Evolutionary conservation across 2,888 invertebrate species (phyloP), one percentile per base, ranked within the genome.

Genomic region (Podotricha telesiphe): DNA sequence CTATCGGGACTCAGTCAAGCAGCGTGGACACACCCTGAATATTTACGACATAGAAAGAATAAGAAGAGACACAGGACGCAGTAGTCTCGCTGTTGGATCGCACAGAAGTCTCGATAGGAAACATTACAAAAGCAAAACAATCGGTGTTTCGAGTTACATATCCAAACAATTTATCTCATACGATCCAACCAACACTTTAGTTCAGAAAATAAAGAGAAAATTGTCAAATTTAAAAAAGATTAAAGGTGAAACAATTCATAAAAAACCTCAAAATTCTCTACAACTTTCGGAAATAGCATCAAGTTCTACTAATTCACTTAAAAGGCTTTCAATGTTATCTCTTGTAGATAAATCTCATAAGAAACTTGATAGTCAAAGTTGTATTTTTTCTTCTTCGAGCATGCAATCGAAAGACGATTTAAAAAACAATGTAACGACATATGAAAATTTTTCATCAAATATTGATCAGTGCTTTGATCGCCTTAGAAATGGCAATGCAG

Each of bases 401-500:
- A 84, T 83, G 76, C 92, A 85, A 79, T 82, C 85, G 67, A 91
- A 91, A 82, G 87, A 87, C 68, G 89, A 90, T 69, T 77, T 84
- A 68, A 89, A 89, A 82, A 86, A 84, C 75, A 88, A 85, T 74
- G 77, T 80, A 63, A 74, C 74, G 19, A 85, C 91, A 48, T 93
- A 93, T 77, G 89, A 90, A 61, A 93, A 93, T 78, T 93, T 91
- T 80, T 90, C 93, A 59, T 89, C 91, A 55, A 93, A 93, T 72
- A 89, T 93, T 75, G 93, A 93, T 81, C 91, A 91, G 82, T 91
- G 91, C 82, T 90, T 92, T 68, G 92, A 93, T 75, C 89, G 91
- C 79, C 81, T 90, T 62, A 86, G 88, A 78, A 86, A 82, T 75
- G 78, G 82, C 67, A 83, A 78, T 74, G 75, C 81, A 53, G 90